These are phyloP conservation scores for Axea sp. DNA, from an alignment of 2,888 invertebrate species.

Conservation along the genomic window DNA sequence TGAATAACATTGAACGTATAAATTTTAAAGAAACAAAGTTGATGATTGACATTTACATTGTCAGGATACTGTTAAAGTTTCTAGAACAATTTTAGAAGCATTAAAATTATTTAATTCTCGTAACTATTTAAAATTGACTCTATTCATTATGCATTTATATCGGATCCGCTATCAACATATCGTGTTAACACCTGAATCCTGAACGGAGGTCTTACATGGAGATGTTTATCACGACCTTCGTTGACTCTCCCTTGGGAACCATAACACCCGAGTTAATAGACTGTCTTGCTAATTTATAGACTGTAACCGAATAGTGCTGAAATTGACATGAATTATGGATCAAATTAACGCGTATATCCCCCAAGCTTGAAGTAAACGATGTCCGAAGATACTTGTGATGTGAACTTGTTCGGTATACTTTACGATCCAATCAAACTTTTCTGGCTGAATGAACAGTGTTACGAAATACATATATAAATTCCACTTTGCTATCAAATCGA, in stretches of 20 bases:
- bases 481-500: too few relatives aligned
- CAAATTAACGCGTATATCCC: conserved; percentile 65
- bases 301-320: conserved; percentile 61
- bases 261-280: conserved; percentile 66
- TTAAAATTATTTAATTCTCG: conserved; percentile 5
- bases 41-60: neutral
- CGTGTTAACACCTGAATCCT: conserved; percentile 39
- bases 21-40: too few relatives aligned
- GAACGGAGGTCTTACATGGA: conserved; percentile 42
- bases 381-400: conserved; percentile 7
- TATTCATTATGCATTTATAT: conserved; percentile 22
- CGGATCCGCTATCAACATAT: conserved; percentile 18
- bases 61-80: too few relatives aligned
- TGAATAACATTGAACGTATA: too few relatives aligned
- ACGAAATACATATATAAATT: too few relatives aligned
- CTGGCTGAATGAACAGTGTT: too few relatives aligned
- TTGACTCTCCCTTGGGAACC: conserved; percentile 34
- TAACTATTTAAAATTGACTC: conserved; percentile 24
- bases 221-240: conserved; percentile 43
- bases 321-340: conserved; percentile 72
- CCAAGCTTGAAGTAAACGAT: conserved; percentile 16
- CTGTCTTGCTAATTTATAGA: conserved; percentile 67
- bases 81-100: conserved; percentile 3
- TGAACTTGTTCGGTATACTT: conserved; percentile 7
- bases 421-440: too few relatives aligned